phyloP scores from a whole-genome alignment of 2,113 vertebrate species.

The Oplegnathus fasciatus region DNA sequence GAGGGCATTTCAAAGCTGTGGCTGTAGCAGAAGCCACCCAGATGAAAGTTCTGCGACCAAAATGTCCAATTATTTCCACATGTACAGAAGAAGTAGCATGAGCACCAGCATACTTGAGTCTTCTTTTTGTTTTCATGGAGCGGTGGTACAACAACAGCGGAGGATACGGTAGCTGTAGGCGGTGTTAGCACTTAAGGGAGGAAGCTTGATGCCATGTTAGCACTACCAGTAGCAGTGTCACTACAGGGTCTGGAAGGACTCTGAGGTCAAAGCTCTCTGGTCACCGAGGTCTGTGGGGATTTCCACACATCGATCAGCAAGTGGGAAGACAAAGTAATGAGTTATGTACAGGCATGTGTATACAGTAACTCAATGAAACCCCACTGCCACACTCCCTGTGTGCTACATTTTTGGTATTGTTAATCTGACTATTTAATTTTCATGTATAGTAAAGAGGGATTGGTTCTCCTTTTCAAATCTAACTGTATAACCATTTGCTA shows the following conservation, averaged over 20 bases:
- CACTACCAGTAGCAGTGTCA: conserved; percentile 25
- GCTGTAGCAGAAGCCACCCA: conserved; percentile 49
- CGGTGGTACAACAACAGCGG: not conserved
- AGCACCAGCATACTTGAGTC: not conserved
- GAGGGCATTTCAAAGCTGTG: conserved; percentile 68
- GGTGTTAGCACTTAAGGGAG: conserved; percentile 29
- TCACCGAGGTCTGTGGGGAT: conserved; percentile 29
- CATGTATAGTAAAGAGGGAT: not conserved
- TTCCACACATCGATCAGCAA: conserved; percentile 40
- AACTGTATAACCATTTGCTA: not conserved
- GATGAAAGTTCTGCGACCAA: conserved; percentile 51
- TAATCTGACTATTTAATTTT: not conserved
- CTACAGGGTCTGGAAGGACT: conserved; percentile 6
- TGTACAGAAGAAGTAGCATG: conserved; percentile 16
- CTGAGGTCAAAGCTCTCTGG: conserved; percentile 31
- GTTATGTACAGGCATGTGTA: not conserved
- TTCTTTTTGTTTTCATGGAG: conserved; percentile 20
- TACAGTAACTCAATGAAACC: not conserved
- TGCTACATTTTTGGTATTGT: not conserved
- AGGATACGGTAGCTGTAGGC: conserved; percentile 23
- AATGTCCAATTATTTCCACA: conserved; percentile 58
- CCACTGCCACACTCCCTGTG: not conserved
- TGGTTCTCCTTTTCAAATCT: not conserved
- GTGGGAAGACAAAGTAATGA: conserved; percentile 26
- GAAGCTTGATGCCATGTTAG: conserved; percentile 22